These are phyloP conservation scores for Platycheirus rosarum DNA, from an alignment of 2,888 invertebrate genomes.

Conservation along the genomic window DNA sequence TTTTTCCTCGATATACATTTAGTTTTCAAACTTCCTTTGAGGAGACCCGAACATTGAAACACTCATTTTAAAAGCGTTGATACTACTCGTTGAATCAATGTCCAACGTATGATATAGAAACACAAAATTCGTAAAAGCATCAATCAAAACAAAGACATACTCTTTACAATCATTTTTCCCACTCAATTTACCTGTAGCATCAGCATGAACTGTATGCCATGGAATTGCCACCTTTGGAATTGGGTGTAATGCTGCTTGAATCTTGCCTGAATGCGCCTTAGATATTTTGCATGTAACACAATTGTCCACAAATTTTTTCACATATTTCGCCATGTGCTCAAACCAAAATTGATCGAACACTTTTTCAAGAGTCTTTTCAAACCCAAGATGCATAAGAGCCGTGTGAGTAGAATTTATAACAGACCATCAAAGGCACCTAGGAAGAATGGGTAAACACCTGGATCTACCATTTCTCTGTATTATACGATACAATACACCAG, in stretches of 20 bases:
- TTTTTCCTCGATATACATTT: too few relatives aligned
- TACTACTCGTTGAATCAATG: neutral
- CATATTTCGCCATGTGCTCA: slow-evolving; percentile 6
- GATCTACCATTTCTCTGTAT: slow-evolving; percentile 26
- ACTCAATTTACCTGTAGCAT: neutral
- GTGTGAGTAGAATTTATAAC: slow-evolving; percentile 10
- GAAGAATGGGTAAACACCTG: slow-evolving; percentile 6
- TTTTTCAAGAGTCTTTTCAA: slow-evolving; percentile 5
- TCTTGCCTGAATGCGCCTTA: slow-evolving; percentile 48
- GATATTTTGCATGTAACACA: slow-evolving; percentile 34
- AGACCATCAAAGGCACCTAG: neutral
- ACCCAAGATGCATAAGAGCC: neutral
- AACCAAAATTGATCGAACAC: slow-evolving; percentile 14
- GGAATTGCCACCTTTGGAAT: slow-evolving; percentile 26
- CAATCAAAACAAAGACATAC: slow-evolving; percentile 7
- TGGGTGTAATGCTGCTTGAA: slow-evolving; percentile 40
- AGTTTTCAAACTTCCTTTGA: too few relatives aligned
- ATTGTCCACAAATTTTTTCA: slow-evolving; percentile 14
- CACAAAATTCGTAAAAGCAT: slow-evolving; percentile 4
- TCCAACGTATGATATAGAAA: slow-evolving; percentile 2
- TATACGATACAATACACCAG: slow-evolving; percentile 16
- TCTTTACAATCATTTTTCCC: neutral
- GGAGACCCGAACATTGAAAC: slow-evolving; percentile 27
- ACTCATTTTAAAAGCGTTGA: slow-evolving; percentile 3
- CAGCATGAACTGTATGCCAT: slow-evolving; percentile 9